phyloP scores from a whole-genome alignment of 2,113 vertebrate species.

The Cynopterus brachyotis region DNA sequence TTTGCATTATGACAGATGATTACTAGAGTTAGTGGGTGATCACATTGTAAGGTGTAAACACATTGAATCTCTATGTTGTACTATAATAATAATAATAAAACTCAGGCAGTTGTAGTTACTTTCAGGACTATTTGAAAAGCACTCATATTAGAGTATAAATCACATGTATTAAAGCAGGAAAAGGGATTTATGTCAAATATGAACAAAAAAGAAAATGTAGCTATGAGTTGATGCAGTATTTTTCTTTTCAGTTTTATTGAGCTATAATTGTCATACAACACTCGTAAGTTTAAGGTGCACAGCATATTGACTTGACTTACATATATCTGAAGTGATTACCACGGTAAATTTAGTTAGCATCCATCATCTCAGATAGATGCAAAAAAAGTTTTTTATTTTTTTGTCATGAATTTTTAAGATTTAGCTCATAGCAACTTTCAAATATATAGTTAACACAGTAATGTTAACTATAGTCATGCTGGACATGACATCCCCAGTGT shows the following conservation, averaged over 20 bases:
- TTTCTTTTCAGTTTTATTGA: neutral
- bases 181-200: neutral
- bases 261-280: neutral
- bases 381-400: neutral
- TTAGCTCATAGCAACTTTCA: neutral
- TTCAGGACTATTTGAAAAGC: neutral
- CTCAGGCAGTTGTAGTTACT: neutral
- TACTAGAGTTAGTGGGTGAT: no score
- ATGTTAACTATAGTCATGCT: neutral
- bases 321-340: neutral
- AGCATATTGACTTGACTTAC: neutral
- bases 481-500: neutral
- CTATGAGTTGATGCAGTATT: neutral
- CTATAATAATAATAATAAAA: neutral
- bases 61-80: no score
- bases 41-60: no score
- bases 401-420: neutral
- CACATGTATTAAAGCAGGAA: neutral
- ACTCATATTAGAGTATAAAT: neutral
- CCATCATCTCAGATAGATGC: neutral
- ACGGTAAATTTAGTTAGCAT: neutral
- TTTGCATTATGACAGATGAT: no score
- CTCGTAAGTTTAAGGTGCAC: neutral
- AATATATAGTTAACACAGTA: neutral
- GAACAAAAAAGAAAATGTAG: neutral